Evolutionary conservation across 1,140 invertebrate genomes (phyloP).

Genomic region (Neodiprion fabricii): DNA sequence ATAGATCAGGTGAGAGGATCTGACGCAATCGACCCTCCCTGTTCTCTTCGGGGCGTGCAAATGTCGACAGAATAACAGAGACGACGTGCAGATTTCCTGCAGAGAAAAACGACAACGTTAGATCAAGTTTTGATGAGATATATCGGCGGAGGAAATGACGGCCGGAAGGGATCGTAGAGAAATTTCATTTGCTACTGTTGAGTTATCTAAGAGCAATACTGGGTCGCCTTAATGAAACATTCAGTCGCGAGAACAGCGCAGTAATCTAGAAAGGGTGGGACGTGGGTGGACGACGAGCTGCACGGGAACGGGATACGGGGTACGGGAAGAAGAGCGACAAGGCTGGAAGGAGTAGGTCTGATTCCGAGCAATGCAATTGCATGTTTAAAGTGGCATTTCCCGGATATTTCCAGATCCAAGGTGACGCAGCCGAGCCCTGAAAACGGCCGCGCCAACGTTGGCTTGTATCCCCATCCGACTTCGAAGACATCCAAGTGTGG

Average conservation of each 20-base stretch:
- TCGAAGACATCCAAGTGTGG: no score
- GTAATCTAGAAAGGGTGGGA: slow-evolving; percentile 61
- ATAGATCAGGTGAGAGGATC: not conserved
- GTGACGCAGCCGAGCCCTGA: no score
- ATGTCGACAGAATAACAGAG: not conserved
- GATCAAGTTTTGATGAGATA: no score
- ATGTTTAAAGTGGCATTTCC: slow-evolving; percentile 61
- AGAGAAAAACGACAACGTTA: no score
- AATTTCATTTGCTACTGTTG: slow-evolving; percentile 64
- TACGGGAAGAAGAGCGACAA: slow-evolving; percentile 29
- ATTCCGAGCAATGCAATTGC: slow-evolving; percentile 63
- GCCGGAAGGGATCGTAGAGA: slow-evolving; percentile 36
- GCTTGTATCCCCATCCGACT: no score
- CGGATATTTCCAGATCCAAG: slow-evolving; percentile 49
- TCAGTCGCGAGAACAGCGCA: slow-evolving; percentile 63
- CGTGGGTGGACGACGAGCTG: slow-evolving; percentile 27
- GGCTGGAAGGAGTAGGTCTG: slow-evolving; percentile 55
- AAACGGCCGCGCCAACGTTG: no score
- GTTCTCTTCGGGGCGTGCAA: not conserved
- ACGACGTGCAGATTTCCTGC: not conserved
- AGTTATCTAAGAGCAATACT: slow-evolving; percentile 65
- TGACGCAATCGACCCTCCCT: no score
- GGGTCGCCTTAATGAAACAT: slow-evolving; percentile 64
- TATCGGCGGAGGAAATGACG: no score
- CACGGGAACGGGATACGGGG: slow-evolving; percentile 21